These are phyloP conservation scores for Ophion obscuratus DNA, from an alignment of 2,888 invertebrate species.

Conservation along the genomic window DNA sequence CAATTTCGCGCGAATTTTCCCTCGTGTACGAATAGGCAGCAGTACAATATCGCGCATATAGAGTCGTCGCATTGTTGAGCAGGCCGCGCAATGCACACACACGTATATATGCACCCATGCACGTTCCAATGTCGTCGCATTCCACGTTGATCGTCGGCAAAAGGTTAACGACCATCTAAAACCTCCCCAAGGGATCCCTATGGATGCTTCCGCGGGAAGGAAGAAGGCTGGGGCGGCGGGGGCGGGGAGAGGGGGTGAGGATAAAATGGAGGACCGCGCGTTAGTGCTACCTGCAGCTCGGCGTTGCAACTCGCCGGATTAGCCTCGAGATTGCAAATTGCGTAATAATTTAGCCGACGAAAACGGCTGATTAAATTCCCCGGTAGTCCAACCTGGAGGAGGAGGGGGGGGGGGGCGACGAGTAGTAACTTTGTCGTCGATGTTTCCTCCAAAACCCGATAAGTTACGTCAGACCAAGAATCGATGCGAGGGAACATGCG, in stretches of 20 bases:
- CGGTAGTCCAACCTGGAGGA: constrained; percentile 30
- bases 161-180: constrained; percentile 69
- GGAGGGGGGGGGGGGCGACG: background rate
- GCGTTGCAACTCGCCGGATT: constrained; percentile 59
- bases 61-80: background rate
- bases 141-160: constrained; percentile 61
- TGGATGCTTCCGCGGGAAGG: constrained; percentile 39
- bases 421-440: constrained; percentile 73
- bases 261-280: constrained; percentile 44
- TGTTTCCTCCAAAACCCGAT: constrained; percentile 48
- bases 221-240: too few relatives aligned
- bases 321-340: constrained; percentile 70
- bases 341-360: constrained; percentile 75
- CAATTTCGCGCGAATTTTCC: too few relatives aligned
- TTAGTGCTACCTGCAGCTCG: constrained; percentile 34
- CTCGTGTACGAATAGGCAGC: too few relatives aligned
- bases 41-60: too few relatives aligned
- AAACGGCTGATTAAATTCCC: constrained; percentile 79
- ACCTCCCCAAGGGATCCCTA: constrained; percentile 45
- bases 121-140: constrained; percentile 13
- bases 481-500: constrained; percentile 53
- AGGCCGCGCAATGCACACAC: too few relatives aligned
- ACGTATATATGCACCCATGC: too few relatives aligned
- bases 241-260: background rate
- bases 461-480: constrained; percentile 61